Evolutionary conservation across 2,888 invertebrate genomes (phyloP), one percentile per base, ranked within the genome.

Genomic region (Mesorhabditis sp.): DNA sequence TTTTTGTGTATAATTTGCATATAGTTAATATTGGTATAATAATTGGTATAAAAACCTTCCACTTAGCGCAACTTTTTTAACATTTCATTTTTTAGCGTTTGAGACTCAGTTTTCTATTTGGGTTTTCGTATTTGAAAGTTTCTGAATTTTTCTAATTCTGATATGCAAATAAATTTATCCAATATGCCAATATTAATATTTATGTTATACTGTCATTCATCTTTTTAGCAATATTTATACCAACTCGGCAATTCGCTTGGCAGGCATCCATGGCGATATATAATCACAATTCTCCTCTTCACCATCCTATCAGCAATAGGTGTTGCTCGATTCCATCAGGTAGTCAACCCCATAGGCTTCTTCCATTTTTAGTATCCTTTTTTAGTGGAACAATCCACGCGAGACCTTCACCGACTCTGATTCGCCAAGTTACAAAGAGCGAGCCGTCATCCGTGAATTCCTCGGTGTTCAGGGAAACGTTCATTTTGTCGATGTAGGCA

Each of bases 381-480:
- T 50, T 50, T 50, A 50, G 58, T 50, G 58, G 58, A 50, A 50
- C n/a, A 50, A 50, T n/a, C 58, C 58, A 50, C 58, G 58, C n/a
- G 58, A 50, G n/a, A 50, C 58, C 10, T 50, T 50, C n/a, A 50
- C 58, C n/a, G 58, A 50, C n/a, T 50, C 58, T 50, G 58, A 50
- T 50, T 50, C 58, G 2, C 58, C 58, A n/a, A 50, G 58, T 50
- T 50, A 10, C n/a, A 10, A n/a, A 2, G 58, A 50, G 58, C 7
- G 58, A n/a, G n/a, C 58, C n/a, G 58, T 50, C 58, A 50, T 50
- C n/a, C 58, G 58, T n/a, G 58, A 50, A 50, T 50, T 50, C n/a
- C 58, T 50, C 58, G 58, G 58, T n/a, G 58, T 50, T 50, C 58
- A 50, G n/a, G 58, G 58, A 50, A 50, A 50, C n/a, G 58, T 50